Evolutionary conservation across 1,140 invertebrate species (phyloP).

Genomic region (Gonatopus flavifemur): DNA sequence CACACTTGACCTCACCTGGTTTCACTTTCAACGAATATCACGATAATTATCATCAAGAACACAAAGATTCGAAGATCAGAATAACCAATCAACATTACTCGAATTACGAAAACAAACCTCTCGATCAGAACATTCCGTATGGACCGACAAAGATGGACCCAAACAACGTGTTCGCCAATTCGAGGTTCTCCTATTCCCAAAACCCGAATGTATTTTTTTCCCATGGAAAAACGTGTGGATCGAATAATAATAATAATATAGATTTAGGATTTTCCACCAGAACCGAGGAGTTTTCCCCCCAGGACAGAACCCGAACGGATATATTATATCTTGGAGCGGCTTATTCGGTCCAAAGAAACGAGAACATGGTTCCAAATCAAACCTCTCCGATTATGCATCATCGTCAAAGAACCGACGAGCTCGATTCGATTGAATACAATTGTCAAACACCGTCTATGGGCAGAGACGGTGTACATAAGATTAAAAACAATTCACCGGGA

Average conservation of each 20-base stretch:
- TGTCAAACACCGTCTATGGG: conserved; percentile 31
- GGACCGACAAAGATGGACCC: conserved; percentile 18
- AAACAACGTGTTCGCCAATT: neutral
- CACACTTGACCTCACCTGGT: conserved; percentile 26
- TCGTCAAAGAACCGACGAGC: conserved; percentile 21
- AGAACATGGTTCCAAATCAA: too few relatives aligned
- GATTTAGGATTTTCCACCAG: conserved; percentile 25
- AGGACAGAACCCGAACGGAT: conserved; percentile 20
- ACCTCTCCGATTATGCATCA: conserved; percentile 1
- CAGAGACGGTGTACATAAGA: conserved; percentile 43
- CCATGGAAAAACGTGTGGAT: conserved; percentile 1
- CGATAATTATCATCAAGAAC: conserved; percentile 46
- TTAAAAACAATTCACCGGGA: conserved; percentile 53
- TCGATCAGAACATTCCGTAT: too few relatives aligned
- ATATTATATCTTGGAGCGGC: conserved; percentile 24
- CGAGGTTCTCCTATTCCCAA: conserved; percentile 20
- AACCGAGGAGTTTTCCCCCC: conserved; percentile 21
- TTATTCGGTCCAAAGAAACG: conserved; percentile 27
- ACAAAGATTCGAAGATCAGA: neutral
- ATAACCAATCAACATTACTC: too few relatives aligned
- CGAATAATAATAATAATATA: too few relatives aligned
- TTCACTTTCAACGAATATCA: conserved; percentile 47
- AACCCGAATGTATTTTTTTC: conserved; percentile 19
- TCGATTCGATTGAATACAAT: conserved; percentile 22
- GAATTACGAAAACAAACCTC: too few relatives aligned